These are phyloP conservation scores for Macropodus opercularis DNA, from an alignment of 2,797 vertebrate genomes.

Conservation along the genomic window DNA sequence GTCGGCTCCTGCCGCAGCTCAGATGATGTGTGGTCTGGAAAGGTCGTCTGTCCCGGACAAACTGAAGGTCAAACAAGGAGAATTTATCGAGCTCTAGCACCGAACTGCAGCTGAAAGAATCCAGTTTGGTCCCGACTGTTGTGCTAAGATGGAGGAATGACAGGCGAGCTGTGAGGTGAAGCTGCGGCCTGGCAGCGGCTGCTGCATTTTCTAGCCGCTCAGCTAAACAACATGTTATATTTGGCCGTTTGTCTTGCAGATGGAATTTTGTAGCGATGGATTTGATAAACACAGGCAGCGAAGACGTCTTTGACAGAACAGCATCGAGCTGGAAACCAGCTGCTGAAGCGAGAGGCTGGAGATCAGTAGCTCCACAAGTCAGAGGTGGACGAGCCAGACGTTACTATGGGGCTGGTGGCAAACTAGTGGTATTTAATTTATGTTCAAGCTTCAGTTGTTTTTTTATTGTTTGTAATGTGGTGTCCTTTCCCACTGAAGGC, in stretches of 20 bases:
- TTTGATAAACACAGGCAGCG: conserved; percentile 58
- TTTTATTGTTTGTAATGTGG: no score
- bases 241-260: conserved; percentile 52
- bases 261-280: conserved; percentile 56
- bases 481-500: no score
- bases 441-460: no score
- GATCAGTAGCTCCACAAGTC: neutral
- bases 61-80: conserved; percentile 16
- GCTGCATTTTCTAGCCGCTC: conserved; percentile 41
- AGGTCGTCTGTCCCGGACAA: conserved; percentile 12
- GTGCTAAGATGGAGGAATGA: conserved; percentile 22
- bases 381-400: no score
- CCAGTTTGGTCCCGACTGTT: conserved; percentile 24
- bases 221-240: conserved; percentile 58
- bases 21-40: conserved; percentile 27
- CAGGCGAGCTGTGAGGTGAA: conserved; percentile 27
- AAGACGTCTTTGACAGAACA: conserved; percentile 52
- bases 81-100: conserved; percentile 23
- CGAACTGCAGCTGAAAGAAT: neutral
- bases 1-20: conserved; percentile 4
- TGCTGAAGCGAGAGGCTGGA: conserved; percentile 25
- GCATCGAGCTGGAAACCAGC: conserved; percentile 49
- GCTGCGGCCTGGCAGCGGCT: conserved; percentile 33
- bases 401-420: no score
- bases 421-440: no score